phyloP scores from a whole-genome alignment of 2,797 vertebrate species.

The Delichon dasypus region DNA sequence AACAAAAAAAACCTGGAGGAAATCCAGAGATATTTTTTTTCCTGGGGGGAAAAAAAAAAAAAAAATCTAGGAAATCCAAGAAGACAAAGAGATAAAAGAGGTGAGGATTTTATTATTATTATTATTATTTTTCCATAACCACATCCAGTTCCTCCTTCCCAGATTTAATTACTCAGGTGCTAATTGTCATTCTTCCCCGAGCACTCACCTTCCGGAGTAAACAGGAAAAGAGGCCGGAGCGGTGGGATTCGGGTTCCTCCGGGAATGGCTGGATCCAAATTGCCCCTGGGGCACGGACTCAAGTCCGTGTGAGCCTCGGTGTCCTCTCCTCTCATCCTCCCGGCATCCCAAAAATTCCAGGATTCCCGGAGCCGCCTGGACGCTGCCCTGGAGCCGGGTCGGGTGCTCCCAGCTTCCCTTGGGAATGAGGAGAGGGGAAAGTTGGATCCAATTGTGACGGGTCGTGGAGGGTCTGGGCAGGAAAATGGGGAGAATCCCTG shows the following conservation, averaged over 20 bases:
- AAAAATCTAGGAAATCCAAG: rapidly evolving
- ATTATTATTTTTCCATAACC: not conserved
- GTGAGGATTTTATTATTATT: not conserved
- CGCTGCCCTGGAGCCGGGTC: too few species aligned
- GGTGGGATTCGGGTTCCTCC: not conserved
- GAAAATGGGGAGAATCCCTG: too few species aligned
- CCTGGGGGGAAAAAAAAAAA: not conserved
- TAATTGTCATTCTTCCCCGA: not conserved
- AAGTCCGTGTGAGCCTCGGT: not conserved
- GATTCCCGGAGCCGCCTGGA: not conserved
- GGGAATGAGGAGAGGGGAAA: not conserved
- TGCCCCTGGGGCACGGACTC: not conserved
- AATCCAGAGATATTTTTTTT: not conserved
- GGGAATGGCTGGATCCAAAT: not conserved
- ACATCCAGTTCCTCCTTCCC: not conserved
- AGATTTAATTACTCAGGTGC: not conserved
- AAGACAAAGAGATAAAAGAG: not conserved
- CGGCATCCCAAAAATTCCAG: not conserved
- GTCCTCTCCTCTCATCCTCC: not conserved
- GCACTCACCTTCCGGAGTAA: conserved; percentile 33
- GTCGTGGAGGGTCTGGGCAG: not conserved
- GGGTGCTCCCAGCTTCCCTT: not conserved
- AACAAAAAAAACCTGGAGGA: not conserved
- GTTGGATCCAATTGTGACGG: not conserved
- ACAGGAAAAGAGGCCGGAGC: conserved; percentile 42